Conservation (phyloP, 2,797 vertebrate genomes). For the Crocidura indochinensis region DNA sequence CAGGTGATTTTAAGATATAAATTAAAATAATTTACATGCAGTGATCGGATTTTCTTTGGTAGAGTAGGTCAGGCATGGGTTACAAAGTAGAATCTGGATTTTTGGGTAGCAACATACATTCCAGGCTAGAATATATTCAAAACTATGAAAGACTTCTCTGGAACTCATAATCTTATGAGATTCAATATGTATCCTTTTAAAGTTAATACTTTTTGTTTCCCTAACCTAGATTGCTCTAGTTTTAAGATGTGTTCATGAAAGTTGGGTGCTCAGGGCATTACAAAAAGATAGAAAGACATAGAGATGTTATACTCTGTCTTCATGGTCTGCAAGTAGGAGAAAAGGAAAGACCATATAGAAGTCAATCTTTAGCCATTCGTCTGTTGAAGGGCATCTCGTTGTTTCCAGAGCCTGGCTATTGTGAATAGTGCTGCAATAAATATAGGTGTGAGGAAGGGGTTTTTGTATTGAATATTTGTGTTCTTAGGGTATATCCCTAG, state of each 20-base stretch:
- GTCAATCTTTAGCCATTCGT: no score
- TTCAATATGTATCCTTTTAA: not conserved
- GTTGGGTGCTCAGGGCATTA: not conserved
- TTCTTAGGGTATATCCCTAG: no score
- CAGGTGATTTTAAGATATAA: slow-evolving; percentile 11
- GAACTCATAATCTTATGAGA: not conserved
- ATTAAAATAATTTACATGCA: slow-evolving; percentile 4
- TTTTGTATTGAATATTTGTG: no score
- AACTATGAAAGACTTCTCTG: not conserved
- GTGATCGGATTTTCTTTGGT: not conserved
- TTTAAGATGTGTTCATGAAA: not conserved
- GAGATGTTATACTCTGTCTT: not conserved
- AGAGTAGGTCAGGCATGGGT: not conserved
- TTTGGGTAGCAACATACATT: not conserved
- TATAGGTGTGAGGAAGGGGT: no score
- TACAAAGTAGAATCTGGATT: not conserved
- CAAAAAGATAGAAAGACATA: not conserved
- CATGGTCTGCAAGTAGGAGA: not conserved
- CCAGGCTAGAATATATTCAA: not conserved
- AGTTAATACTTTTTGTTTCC: not conserved
- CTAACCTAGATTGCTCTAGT: not conserved
- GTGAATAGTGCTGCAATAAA: no score
- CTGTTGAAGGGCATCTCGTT: no score
- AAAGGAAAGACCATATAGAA: not conserved
- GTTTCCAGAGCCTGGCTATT: no score